phyloP scores from a whole-genome alignment of 2,888 invertebrate species.

The Pristionchus mayeri region DNA sequence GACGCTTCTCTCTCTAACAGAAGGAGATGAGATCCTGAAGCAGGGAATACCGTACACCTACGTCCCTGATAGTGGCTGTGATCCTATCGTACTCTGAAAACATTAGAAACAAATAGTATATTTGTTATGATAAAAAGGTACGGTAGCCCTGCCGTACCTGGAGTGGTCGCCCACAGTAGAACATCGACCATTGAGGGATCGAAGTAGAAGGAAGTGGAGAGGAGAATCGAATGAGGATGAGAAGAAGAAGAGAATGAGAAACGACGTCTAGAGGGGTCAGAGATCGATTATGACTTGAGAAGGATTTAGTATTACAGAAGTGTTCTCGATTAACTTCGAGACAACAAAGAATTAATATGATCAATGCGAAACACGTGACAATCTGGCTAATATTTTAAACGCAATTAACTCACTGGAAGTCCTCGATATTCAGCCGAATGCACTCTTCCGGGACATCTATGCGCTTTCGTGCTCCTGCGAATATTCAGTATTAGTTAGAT shows the following conservation, averaged over 20 bases:
- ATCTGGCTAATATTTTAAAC: background rate
- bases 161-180: constrained; percentile 4
- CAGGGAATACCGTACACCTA: too few species aligned
- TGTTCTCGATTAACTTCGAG: background rate
- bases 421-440: constrained; percentile 43
- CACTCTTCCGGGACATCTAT: constrained; percentile 42
- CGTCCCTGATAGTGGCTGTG: background rate
- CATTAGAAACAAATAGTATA: too few species aligned
- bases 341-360: background rate
- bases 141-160: background rate
- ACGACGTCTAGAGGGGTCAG: background rate
- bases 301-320: background rate
- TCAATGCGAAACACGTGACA: too few species aligned
- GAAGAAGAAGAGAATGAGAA: constrained; percentile 17
- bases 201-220: constrained; percentile 48
- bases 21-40: constrained; percentile 3
- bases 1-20: background rate
- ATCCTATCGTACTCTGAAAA: background rate
- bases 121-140: too few species aligned
- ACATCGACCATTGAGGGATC: constrained; percentile 49
- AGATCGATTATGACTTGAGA: background rate
- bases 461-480: constrained; percentile 30
- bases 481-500: too few species aligned
- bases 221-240: constrained; percentile 20
- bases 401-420: constrained; percentile 27